Base-by-base conservation (phyloP, 2,113 vertebrate species). In the Atherinomorus stipes region DNA sequence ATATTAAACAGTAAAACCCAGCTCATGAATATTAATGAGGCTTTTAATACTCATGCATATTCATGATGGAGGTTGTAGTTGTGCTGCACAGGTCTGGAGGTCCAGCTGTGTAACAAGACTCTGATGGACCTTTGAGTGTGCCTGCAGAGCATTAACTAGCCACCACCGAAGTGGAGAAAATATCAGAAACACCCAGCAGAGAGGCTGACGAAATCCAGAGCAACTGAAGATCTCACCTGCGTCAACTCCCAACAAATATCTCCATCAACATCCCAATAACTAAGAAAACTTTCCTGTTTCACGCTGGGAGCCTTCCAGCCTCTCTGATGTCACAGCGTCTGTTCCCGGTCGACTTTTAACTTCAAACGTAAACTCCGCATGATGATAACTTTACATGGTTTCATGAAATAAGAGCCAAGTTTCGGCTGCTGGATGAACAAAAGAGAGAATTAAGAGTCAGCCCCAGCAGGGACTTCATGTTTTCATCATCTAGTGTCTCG, bases 11-110 rank as follows among this genome's bases (percentile, higher is more conserved):
- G 25, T 22, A 1, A 12, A 18, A 50, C 42, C 31, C 2, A 0
- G 9, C 22, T 70, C 11, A 53, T 70, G 22, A 69, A 70, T 64
- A 70, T 47, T 44, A 34, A 74, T 64, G 26, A 70, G 19, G 28
- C 4, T 31, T 21, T 67, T 47, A 18, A 1, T 26, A 21, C 13
- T 68, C 22, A 31, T 59, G 4, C 15, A 53, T 65, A 42, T 75
- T 49, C 2, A 70, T 61, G 15, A 18, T 0, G 2, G 7, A 18
- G 37, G 19, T 6, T 38, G 34, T n/a, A 13, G 18, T 49, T 1
- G 0, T 11, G 15, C 21, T 15, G 2, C 11, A 56, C 23, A 2
- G 12, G 60, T 21, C 19, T 38, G 21, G 22, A n/a, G 34, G 26
- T 22, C 7, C 15, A 38, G 26, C 22, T 40, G 11, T 6, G 19